Conservation (phyloP, 2,113 vertebrate genomes). For the Microcebus jonahi region DNA sequence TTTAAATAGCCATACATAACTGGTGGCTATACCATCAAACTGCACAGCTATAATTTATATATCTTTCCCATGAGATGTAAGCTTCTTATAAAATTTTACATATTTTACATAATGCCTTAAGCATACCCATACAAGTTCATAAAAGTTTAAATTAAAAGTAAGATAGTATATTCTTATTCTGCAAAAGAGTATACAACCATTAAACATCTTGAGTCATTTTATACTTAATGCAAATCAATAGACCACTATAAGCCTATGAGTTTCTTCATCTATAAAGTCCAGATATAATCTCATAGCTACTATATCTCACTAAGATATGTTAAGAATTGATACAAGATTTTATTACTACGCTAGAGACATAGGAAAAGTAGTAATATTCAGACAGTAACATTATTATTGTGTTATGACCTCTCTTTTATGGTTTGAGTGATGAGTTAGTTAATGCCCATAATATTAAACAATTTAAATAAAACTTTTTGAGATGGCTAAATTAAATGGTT, state of each 20-base stretch:
- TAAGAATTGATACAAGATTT: not conserved
- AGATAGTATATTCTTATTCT: not conserved
- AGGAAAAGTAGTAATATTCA: not conserved
- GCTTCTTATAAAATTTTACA: not conserved
- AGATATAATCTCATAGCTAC: not conserved
- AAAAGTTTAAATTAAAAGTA: slow-evolving; percentile 19
- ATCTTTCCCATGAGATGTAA: not conserved
- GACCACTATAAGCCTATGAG: not conserved
- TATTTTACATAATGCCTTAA: slow-evolving; percentile 12
- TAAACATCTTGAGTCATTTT: not conserved
- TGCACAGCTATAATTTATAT: not conserved
- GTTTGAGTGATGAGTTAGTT: slow-evolving; percentile 33
- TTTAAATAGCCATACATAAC: not conserved
- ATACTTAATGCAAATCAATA: slow-evolving; percentile 11
- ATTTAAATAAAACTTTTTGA: not conserved
- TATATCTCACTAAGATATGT: not conserved
- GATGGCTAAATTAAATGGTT: slow-evolving; percentile 25
- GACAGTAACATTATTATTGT: slow-evolving; percentile 23
- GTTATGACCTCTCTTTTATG: slow-evolving; percentile 25
- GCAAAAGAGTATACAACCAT: not conserved
- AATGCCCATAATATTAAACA: not conserved
- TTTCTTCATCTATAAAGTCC: not conserved
- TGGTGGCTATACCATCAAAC: not conserved
- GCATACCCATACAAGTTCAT: not conserved
- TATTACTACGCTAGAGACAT: not conserved